Percentiles rank a stretch among this genome's conserved stretches.
phyloP scores from a whole-genome alignment of 2,888 invertebrate species.

The Drosophila borealis region DNA sequence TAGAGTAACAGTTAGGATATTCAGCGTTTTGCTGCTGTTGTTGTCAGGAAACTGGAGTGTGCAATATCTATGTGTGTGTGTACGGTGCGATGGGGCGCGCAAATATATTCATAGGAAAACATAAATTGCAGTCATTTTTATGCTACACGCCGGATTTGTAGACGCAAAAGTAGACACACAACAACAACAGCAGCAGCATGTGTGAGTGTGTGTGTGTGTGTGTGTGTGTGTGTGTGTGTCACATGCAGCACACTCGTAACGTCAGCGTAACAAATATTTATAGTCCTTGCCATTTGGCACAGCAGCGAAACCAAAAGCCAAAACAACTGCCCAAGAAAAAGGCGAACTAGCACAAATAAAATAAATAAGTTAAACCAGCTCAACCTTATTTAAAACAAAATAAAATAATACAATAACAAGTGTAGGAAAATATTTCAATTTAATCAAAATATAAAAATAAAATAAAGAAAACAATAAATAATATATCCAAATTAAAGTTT shows the following conservation, averaged over 20 bases:
- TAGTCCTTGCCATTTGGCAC: conserved; percentile 69
- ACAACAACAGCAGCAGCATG: conserved; percentile 31
- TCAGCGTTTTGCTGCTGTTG: background rate
- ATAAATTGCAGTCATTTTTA: conserved; percentile 83
- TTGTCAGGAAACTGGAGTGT: conserved; percentile 19
- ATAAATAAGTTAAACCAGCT: conserved; percentile 3
- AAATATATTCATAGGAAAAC: conserved; percentile 81
- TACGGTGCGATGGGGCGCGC: conserved; percentile 14
- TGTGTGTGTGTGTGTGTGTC: conserved; percentile 41
- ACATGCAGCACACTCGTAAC: conserved; percentile 49
- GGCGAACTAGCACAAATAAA: conserved; percentile 7
- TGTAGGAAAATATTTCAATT: background rate
- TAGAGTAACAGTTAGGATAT: conserved; percentile 55
- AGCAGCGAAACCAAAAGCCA: conserved; percentile 39
- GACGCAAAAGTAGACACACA: conserved; percentile 70
- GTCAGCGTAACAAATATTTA: conserved; percentile 81
- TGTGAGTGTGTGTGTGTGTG: conserved; percentile 13
- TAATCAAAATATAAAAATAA: background rate
- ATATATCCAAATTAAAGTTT: no score
- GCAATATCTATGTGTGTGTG: conserved; percentile 2
- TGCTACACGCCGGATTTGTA: conserved; percentile 79
- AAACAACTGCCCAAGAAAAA: conserved; percentile 42
- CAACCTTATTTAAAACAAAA: background rate
- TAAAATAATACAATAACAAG: no score
- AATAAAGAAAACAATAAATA: no score